Evolutionary conservation across 2,888 invertebrate genomes (phyloP).

Genomic region (Stenoptilia bipunctidactyla): DNA sequence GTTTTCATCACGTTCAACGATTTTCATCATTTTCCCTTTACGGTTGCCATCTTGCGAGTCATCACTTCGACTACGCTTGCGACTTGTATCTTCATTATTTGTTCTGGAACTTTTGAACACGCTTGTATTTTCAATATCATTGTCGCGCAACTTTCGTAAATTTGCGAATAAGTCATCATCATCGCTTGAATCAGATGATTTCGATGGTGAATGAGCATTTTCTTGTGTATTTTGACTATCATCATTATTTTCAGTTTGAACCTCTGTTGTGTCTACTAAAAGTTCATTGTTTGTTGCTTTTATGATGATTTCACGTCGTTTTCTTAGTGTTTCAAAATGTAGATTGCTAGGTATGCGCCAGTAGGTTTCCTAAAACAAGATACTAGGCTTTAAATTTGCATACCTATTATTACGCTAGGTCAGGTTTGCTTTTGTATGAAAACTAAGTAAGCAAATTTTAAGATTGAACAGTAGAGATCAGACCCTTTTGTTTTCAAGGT

Average conservation of each 20-base stretch:
- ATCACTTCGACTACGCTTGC: constrained; percentile 44
- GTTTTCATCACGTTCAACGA: constrained; percentile 33
- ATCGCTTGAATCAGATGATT: constrained; percentile 32
- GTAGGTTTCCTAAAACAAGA: constrained; percentile 78
- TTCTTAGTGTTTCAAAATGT: constrained; percentile 64
- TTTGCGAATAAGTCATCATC: constrained; percentile 56
- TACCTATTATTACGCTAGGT: no score
- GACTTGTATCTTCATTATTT: constrained; percentile 15
- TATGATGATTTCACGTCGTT: constrained; percentile 66
- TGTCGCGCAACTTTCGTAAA: constrained; percentile 44
- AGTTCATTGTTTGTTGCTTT: constrained; percentile 68
- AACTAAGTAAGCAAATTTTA: no score
- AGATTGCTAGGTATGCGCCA: constrained; percentile 86
- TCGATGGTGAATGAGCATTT: constrained; percentile 7
- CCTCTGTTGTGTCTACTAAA: constrained; percentile 25
- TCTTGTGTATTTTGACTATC: constrained; percentile 10
- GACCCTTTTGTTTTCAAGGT: no score
- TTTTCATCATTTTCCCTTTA: constrained; percentile 45
- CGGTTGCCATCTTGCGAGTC: constrained; percentile 34
- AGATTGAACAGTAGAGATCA: no score
- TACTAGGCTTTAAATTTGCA: no score
- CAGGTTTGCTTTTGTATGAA: no score
- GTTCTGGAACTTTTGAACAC: constrained; percentile 14
- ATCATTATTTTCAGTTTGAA: constrained; percentile 7
- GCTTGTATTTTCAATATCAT: constrained; percentile 18